These are phyloP conservation scores for Idaea biselata DNA, from an alignment of 2,888 invertebrate genomes.

Conservation along the genomic window DNA sequence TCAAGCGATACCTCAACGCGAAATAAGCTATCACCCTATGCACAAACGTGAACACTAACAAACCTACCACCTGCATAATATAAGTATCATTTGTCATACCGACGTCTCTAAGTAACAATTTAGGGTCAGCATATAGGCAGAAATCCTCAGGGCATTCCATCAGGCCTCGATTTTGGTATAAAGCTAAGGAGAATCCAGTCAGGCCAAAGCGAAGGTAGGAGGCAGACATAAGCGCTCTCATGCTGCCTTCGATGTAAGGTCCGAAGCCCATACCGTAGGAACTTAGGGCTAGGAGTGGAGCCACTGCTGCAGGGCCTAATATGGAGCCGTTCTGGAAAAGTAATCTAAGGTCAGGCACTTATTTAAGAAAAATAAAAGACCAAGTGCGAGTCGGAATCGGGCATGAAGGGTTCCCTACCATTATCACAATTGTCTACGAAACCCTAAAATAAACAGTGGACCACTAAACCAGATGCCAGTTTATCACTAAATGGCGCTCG, in stretches of 20 bases:
- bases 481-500: too few species aligned
- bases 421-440: too few species aligned
- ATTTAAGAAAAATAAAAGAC: constrained; percentile 16
- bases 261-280: constrained; percentile 84
- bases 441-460: too few species aligned
- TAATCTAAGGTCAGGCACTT: too few species aligned
- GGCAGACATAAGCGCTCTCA: constrained; percentile 78
- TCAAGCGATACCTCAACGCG: constrained; percentile 80
- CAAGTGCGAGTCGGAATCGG: too few species aligned
- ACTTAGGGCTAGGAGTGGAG: constrained; percentile 79
- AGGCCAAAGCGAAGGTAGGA: constrained; percentile 86
- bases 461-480: too few species aligned
- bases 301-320: constrained; percentile 77
- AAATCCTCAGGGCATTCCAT: constrained; percentile 82
- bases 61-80: constrained; percentile 77
- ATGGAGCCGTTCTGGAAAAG: constrained; percentile 82
- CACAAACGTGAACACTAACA: constrained; percentile 78
- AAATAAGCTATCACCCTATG: constrained; percentile 78
- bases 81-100: constrained; percentile 80
- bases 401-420: too few species aligned
- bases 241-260: constrained; percentile 70
- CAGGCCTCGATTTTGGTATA: constrained; percentile 80
- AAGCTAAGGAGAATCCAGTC: constrained; percentile 80
- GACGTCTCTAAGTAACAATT: constrained; percentile 82
- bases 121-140: constrained; percentile 80